These are phyloP conservation scores for Anguilla pacifica DNA, from an alignment of 2,797 vertebrate genomes.

Conservation along the genomic window DNA sequence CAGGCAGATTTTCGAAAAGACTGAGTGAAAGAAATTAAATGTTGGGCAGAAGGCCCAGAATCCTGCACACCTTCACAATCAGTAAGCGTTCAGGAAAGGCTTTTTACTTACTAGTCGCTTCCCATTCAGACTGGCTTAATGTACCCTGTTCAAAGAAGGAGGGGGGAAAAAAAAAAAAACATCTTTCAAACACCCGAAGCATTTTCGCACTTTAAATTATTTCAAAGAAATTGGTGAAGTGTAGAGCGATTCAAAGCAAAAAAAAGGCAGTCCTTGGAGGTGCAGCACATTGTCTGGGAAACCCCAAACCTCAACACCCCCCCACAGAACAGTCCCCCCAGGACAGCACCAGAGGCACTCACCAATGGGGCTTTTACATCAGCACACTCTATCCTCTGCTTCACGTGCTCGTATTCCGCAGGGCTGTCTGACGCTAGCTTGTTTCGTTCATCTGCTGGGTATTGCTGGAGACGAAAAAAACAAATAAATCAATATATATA, in stretches of 20 bases:
- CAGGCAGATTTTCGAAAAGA: neutral
- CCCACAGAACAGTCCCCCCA: too few relatives aligned
- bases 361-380: slow-evolving; percentile 76
- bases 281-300: neutral
- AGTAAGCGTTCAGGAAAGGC: neutral
- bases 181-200: neutral
- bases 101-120: slow-evolving; percentile 87
- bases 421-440: slow-evolving; percentile 68
- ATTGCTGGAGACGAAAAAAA: slow-evolving; percentile 62
- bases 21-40: neutral
- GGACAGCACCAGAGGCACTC: slow-evolving; percentile 45
- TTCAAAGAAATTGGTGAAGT: neutral
- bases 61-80: neutral
- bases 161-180: neutral
- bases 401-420: slow-evolving; percentile 78
- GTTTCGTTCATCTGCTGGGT: slow-evolving; percentile 68
- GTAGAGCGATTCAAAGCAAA: neutral
- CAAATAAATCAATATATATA: neutral
- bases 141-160: slow-evolving; percentile 78
- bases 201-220: neutral
- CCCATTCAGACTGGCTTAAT: slow-evolving; percentile 94
- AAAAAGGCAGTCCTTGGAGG: neutral
- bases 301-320: too few relatives aligned
- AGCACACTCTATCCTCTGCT: slow-evolving; percentile 64
- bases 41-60: neutral